Conservation (phyloP, 2,113 vertebrate species). For the Thalassoma bifasciatum region DNA sequence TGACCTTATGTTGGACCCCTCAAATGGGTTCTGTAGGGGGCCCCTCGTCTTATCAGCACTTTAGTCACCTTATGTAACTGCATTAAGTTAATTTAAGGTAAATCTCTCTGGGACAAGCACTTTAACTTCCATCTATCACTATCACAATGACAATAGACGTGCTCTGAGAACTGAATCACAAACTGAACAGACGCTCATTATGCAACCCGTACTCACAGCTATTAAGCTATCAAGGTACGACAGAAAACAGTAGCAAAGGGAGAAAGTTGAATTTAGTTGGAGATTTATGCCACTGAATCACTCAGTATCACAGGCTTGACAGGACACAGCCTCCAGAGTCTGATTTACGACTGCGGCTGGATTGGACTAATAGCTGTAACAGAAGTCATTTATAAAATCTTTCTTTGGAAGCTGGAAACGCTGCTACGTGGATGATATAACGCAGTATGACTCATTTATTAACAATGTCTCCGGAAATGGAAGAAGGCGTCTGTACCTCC, state of each 20-base stretch:
- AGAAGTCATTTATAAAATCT: background rate
- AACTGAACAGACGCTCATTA: background rate
- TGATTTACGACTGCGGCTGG: conserved; percentile 6
- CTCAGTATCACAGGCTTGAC: conserved; percentile 11
- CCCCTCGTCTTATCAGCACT: conserved; percentile 29
- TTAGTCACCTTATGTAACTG: conserved; percentile 34
- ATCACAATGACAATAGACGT: conserved; percentile 38
- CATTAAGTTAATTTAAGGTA: conserved; percentile 32
- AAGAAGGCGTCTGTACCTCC: background rate
- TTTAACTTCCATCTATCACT: background rate
- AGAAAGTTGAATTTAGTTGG: background rate
- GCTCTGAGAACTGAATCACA: background rate
- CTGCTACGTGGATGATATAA: background rate
- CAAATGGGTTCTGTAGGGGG: conserved; percentile 14
- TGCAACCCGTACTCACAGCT: background rate
- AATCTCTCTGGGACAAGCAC: conserved; percentile 9
- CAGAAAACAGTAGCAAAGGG: conserved; percentile 8
- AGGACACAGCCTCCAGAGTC: conserved; percentile 1
- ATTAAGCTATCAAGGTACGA: conserved; percentile 6
- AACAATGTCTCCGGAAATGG: background rate
- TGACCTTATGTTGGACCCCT: conserved; percentile 20
- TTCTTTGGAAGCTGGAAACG: background rate
- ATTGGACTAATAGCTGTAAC: conserved; percentile 3
- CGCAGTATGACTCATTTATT: conserved; percentile 29
- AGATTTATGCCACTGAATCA: conserved; percentile 16